phyloP scores from a whole-genome alignment of 2,113 vertebrate genomes.

The Cygnus atratus region DNA sequence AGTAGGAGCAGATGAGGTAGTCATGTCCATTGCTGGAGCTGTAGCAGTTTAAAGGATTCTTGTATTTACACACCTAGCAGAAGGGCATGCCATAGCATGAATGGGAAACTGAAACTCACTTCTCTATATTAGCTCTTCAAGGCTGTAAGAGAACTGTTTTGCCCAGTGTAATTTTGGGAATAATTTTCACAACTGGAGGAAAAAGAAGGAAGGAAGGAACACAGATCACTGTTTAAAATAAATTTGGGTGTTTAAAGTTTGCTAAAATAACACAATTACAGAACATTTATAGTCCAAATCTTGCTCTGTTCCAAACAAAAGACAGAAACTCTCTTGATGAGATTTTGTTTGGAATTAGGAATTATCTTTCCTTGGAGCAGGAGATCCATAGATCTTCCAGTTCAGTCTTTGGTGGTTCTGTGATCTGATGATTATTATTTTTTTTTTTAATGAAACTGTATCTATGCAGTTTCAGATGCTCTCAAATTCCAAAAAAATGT shows the following conservation, averaged over 20 bases:
- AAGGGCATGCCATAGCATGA: background rate
- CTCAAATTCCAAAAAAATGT: background rate
- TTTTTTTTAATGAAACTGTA: background rate
- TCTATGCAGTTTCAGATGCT: background rate
- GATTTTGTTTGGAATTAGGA: slow-evolving; percentile 8
- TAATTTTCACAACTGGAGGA: background rate
- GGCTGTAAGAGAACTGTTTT: background rate
- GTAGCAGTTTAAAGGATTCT: background rate
- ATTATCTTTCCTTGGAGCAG: background rate
- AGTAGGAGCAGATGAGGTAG: background rate
- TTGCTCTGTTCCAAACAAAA: background rate
- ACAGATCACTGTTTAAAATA: background rate
- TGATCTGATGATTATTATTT: background rate
- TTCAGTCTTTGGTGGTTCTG: background rate
- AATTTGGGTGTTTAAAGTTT: background rate
- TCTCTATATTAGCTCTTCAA: background rate
- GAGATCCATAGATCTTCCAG: background rate
- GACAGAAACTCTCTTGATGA: background rate
- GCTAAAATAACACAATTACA: background rate
- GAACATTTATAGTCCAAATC: background rate
- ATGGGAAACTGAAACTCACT: background rate
- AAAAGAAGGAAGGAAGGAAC: background rate
- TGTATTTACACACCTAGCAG: background rate
- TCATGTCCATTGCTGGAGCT: background rate
- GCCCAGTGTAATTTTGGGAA: background rate